Conservation (phyloP, 1,140 invertebrate genomes). For the Drosophila simulans region DNA sequence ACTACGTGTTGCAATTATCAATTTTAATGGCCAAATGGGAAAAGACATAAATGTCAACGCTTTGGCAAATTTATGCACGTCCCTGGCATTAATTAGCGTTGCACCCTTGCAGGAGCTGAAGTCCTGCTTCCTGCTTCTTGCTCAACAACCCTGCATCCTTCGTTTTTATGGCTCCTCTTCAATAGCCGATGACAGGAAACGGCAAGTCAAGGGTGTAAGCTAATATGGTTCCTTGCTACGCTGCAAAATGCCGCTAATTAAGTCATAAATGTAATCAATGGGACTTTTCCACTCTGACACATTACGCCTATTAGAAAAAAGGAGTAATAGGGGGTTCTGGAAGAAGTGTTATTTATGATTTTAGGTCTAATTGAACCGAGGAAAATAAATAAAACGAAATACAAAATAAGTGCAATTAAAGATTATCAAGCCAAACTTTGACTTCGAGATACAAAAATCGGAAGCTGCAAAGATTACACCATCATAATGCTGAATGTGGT, state of each 20-base stretch:
- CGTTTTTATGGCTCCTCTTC: conserved; percentile 42
- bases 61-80: conserved; percentile 78
- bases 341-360: too few relatives aligned
- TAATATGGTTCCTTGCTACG: conserved; percentile 50
- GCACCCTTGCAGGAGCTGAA: conserved; percentile 47
- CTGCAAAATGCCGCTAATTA: conserved; percentile 52
- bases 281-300: conserved; percentile 17
- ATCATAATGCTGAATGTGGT: too few relatives aligned
- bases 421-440: too few relatives aligned
- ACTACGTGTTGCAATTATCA: conserved; percentile 77
- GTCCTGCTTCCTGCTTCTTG: background rate
- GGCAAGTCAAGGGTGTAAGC: conserved; percentile 47
- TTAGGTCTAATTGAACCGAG: too few relatives aligned
- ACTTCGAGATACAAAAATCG: too few relatives aligned
- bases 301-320: background rate
- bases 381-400: too few relatives aligned
- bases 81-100: conserved; percentile 72
- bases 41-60: conserved; percentile 74
- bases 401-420: too few relatives aligned
- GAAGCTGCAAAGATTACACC: too few relatives aligned
- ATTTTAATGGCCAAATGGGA: conserved; percentile 63
- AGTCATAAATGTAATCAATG: conserved; percentile 75
- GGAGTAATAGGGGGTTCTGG: background rate
- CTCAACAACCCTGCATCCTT: background rate
- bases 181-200: conserved; percentile 43